These are phyloP conservation scores for Phyllotis vaccarum DNA, from an alignment of 2,797 vertebrate species.

Conservation along the genomic window DNA sequence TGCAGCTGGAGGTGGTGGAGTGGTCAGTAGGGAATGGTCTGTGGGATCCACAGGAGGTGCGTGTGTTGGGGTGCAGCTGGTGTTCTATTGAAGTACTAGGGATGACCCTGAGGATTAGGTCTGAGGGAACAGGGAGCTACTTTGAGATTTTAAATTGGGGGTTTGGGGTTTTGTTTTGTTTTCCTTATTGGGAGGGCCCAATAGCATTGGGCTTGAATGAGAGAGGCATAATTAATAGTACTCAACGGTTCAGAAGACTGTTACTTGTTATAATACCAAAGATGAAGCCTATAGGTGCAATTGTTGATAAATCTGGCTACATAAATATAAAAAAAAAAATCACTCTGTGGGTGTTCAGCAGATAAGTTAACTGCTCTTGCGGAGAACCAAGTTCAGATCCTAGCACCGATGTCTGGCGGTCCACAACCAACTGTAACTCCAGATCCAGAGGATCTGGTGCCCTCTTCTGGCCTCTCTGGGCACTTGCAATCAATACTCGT, in stretches of 20 bases:
- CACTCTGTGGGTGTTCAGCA: neutral
- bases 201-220: neutral
- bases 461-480: neutral
- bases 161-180: neutral
- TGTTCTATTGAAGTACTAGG: neutral
- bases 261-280: neutral
- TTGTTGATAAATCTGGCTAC: neutral
- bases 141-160: constrained; percentile 10
- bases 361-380: neutral
- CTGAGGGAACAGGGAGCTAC: neutral
- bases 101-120: neutral
- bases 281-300: neutral
- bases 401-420: neutral
- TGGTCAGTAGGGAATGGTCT: neutral
- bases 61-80: neutral
- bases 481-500: neutral
- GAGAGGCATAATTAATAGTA: neutral
- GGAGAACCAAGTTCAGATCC: neutral
- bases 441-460: too few relatives aligned
- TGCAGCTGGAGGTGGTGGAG: neutral
- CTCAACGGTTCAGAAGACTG: constrained; percentile 46
- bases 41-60: neutral
- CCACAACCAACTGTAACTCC: neutral
- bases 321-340: constrained; percentile 32
- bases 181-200: neutral